Conservation (phyloP, 1,140 invertebrate genomes). For the Ptiloglossa arizonensis region DNA sequence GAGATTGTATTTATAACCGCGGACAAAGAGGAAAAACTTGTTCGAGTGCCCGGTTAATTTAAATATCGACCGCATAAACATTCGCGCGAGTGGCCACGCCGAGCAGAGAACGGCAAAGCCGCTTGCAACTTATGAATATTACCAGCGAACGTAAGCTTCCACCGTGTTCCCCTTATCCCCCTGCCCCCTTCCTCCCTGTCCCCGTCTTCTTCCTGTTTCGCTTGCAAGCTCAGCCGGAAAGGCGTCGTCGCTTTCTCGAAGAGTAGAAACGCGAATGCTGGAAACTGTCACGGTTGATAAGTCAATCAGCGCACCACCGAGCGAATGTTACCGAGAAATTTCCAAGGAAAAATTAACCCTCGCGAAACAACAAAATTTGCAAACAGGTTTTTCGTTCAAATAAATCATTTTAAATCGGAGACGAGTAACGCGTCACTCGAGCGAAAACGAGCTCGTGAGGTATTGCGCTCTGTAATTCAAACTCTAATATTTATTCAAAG, state of each 20-base stretch:
- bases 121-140: slow-evolving; percentile 51
- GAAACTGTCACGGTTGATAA: not conserved
- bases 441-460: no score
- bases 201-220: not conserved
- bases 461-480: no score
- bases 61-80: slow-evolving; percentile 47
- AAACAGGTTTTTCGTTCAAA: no score
- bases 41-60: slow-evolving; percentile 33
- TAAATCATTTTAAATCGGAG: no score
- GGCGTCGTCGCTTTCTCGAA: not conserved
- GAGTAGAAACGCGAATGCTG: not conserved
- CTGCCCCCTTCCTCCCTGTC: not conserved
- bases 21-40: slow-evolving; percentile 10
- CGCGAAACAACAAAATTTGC: no score
- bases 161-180: not conserved
- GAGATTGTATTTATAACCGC: slow-evolving; percentile 31
- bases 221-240: not conserved
- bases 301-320: slow-evolving; percentile 1
- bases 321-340: not conserved
- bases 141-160: slow-evolving; percentile 12
- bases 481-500: no score
- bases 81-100: not conserved
- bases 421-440: no score
- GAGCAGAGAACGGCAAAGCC: slow-evolving; percentile 17
- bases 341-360: not conserved